phyloP scores from a whole-genome alignment of 2,113 vertebrate species.

The Ciconia stormi region DNA sequence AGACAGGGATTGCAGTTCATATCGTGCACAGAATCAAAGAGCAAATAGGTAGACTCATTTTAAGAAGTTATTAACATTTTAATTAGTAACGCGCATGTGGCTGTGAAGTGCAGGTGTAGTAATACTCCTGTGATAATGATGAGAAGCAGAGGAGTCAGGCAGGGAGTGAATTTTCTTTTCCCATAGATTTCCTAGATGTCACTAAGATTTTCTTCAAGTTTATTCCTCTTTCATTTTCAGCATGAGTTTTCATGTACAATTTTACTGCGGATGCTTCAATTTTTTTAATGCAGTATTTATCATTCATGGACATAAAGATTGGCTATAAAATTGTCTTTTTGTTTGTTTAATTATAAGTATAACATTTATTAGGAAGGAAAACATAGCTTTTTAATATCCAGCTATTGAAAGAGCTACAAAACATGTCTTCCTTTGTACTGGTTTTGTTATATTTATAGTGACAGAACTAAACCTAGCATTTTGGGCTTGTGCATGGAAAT shows the following conservation, averaged over 20 bases:
- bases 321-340: not conserved
- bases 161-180: not conserved
- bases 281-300: not conserved
- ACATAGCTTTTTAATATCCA: not conserved
- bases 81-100: not conserved
- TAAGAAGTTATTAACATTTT: not conserved
- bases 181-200: not conserved
- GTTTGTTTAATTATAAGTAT: not conserved
- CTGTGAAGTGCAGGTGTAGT: not conserved
- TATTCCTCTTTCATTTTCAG: not conserved
- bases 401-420: not conserved
- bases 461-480: not conserved
- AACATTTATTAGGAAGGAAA: not conserved
- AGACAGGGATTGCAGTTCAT: not conserved
- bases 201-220: not conserved
- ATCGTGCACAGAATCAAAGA: not conserved
- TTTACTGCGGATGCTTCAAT: not conserved
- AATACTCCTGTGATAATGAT: not conserved
- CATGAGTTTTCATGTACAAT: not conserved
- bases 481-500: slow-evolving; percentile 1
- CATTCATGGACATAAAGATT: not conserved
- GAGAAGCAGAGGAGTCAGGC: not conserved
- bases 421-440: not conserved
- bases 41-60: not conserved
- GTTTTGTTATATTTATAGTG: not conserved